These are phyloP conservation scores for Rotaria socialis DNA, from an alignment of 2,888 invertebrate genomes.

Conservation along the genomic window DNA sequence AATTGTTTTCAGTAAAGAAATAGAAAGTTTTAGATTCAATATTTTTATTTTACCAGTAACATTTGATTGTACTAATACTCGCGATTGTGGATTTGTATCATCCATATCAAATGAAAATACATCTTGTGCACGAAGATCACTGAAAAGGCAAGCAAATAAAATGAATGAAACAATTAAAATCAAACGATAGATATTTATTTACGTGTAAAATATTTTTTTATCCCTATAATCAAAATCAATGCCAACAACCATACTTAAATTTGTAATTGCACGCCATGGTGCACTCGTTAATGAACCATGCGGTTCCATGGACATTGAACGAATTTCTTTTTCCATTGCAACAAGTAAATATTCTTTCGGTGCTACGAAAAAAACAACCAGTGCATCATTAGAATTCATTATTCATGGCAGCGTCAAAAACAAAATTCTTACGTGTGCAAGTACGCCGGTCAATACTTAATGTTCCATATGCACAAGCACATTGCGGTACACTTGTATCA, in stretches of 20 bases:
- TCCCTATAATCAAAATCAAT: slow-evolving; percentile 88
- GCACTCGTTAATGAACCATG: slow-evolving; percentile 59
- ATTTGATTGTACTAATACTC: slow-evolving; percentile 47
- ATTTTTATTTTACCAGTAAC: slow-evolving; percentile 48
- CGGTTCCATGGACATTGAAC: slow-evolving; percentile 81
- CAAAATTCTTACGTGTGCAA: slow-evolving; percentile 65
- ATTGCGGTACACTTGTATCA: slow-evolving; percentile 62
- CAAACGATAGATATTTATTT: slow-evolving; percentile 40
- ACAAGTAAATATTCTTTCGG: slow-evolving; percentile 85
- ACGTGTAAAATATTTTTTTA: slow-evolving; percentile 73
- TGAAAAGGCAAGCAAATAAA: neutral
- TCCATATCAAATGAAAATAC: slow-evolving; percentile 28
- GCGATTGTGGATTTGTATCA: neutral
- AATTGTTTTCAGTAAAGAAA: neutral
- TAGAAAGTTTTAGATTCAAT: neutral
- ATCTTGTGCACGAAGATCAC: neutral
- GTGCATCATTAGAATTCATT: slow-evolving; percentile 22
- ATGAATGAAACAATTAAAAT: neutral
- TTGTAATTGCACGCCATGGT: slow-evolving; percentile 72
- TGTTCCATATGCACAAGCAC: slow-evolving; percentile 86
- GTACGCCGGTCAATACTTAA: slow-evolving; percentile 64
- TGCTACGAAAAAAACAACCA: slow-evolving; percentile 55
- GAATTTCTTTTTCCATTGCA: slow-evolving; percentile 85
- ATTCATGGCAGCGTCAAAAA: neutral
- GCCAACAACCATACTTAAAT: slow-evolving; percentile 72